Evolutionary conservation across 2,113 vertebrate genomes (phyloP), one percentile per base, ranked within the genome.

Genomic region (Chiloscyllium plagiosum): DNA sequence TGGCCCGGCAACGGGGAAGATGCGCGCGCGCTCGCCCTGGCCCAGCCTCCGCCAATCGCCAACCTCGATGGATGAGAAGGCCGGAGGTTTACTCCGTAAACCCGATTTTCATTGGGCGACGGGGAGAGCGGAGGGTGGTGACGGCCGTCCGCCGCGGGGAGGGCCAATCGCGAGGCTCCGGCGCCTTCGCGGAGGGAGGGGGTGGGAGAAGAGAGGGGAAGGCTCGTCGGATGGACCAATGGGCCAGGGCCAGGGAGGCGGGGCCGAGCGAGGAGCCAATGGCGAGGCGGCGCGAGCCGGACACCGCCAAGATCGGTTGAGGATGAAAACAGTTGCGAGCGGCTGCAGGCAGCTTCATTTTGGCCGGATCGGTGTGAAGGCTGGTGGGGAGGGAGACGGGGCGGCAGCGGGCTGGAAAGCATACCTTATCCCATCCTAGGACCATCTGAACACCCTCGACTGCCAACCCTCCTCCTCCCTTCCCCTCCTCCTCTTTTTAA

Each of bases 281-380:
- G 68, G 93, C 20, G 26, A 22, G 10, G 66, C 7, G 24, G 93
- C 93, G 93, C 13, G 93, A 72, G 66, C 69, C 93, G 93, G 68
- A 72, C 93, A 33, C 93, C 93, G 93, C 93, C 93, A 95, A 95
- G 93, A 95, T 95, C 93, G 93, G 93, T 95, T 95, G 93, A 95
- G 93, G 93, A 95, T 95, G 93, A 95, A 95, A 95, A 95, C 93
- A 95, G 93, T 95, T 42, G 92, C 66, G 93, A 95, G 92, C 56
- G 5, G 33, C 15, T 33, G 89, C 0, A 65, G 65, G 89, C 61
- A 61, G 89, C 89, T 93, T 93, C 89, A 93, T 93, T 93, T 93
- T 66, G 29, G 65, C 17, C 37, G 89, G 56, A 22, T 33, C 89
- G 89, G 1, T 17, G 89, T 17, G 7, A n/a, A 17, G 89, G 89